These are phyloP conservation scores for Parochlus steinenii DNA, from an alignment of 2,888 invertebrate genomes.

Conservation along the genomic window DNA sequence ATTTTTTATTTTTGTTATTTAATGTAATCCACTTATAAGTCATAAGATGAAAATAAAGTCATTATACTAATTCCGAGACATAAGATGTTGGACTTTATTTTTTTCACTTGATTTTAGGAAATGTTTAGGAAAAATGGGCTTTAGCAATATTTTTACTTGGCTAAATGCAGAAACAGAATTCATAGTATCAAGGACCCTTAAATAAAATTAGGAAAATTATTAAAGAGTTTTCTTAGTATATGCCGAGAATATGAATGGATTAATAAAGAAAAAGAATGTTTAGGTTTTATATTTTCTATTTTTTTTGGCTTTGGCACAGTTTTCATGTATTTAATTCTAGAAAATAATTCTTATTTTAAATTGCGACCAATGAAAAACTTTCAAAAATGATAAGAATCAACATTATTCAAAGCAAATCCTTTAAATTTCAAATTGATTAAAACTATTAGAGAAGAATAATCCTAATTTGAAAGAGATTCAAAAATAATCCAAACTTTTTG, in stretches of 20 bases:
- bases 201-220: neutral
- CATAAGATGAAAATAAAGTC: conserved; percentile 4
- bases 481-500: no score
- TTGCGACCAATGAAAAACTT: no score
- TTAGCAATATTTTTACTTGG: conserved; percentile 1
- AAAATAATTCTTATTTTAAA: no score
- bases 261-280: neutral
- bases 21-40: conserved; percentile 8
- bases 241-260: no score
- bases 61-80: conserved; percentile 2
- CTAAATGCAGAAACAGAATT: conserved; percentile 1
- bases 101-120: neutral
- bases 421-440: no score
- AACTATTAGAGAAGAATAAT: no score
- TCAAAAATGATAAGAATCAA: no score
- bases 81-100: conserved; percentile 8
- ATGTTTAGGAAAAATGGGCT: conserved; percentile 8
- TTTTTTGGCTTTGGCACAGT: conserved; percentile 9
- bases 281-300: neutral
- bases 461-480: no score
- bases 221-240: no score
- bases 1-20: conserved; percentile 13
- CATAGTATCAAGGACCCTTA: conserved; percentile 1
- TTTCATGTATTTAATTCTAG: no score
- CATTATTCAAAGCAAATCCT: no score